These are phyloP conservation scores for Philypnodon macrostomus DNA, from an alignment of 2,797 vertebrate species.

Conservation along the genomic window DNA sequence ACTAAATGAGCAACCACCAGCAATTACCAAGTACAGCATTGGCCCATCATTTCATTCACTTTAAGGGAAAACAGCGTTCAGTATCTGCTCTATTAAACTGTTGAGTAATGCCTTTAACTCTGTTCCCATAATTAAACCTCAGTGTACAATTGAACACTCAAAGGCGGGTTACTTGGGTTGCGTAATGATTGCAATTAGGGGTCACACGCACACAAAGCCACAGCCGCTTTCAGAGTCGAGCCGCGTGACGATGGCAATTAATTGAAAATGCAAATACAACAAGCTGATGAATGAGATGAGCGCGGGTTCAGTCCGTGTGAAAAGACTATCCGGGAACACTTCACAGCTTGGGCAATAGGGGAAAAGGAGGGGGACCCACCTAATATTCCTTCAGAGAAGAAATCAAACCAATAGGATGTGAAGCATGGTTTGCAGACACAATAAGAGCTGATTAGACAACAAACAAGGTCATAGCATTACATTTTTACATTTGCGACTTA, in stretches of 20 bases:
- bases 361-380: conserved; percentile 5
- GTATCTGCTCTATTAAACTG: conserved; percentile 72
- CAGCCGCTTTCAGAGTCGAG: conserved; percentile 56
- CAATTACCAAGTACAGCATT: conserved; percentile 57
- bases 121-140: conserved; percentile 74
- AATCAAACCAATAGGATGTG: conserved; percentile 64
- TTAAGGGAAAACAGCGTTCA: conserved; percentile 41
- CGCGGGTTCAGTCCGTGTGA: conserved; percentile 54
- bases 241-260: conserved; percentile 68
- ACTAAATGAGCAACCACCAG: conserved; percentile 53
- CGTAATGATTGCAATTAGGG: conserved; percentile 79
- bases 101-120: conserved; percentile 77
- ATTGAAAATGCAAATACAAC: conserved; percentile 80
- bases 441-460: conserved; percentile 55
- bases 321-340: conserved; percentile 64
- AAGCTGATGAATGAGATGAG: conserved; percentile 69
- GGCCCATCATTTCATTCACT: conserved; percentile 55
- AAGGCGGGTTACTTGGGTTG: conserved; percentile 64
- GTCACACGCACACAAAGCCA: conserved; percentile 68
- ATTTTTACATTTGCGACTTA: conserved; percentile 26
- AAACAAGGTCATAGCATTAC: conserved; percentile 23
- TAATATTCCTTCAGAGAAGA: conserved; percentile 58
- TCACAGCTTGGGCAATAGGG: conserved; percentile 31
- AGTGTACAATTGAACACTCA: conserved; percentile 74
- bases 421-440: conserved; percentile 48